Conservation (phyloP, 2,113 vertebrate genomes). For the Thermophis baileyi region DNA sequence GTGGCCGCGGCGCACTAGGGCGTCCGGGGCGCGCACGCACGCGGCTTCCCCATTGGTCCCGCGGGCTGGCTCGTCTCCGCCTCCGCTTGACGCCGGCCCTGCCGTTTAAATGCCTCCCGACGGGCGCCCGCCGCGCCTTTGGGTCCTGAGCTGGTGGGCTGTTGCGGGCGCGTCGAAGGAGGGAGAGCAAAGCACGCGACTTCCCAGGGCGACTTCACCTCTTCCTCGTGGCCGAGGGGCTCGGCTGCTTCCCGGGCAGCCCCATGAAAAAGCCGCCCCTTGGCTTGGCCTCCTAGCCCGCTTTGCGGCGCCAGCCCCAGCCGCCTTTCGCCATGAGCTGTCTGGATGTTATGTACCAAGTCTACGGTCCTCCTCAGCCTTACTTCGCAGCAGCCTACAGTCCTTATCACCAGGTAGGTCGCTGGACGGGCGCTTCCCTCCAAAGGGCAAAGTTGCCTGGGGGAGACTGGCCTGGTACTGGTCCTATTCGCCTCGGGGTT, state of each 20-base stretch:
- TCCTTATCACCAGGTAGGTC: conserved; percentile 88
- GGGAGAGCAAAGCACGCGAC: background rate
- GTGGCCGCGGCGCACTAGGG: background rate
- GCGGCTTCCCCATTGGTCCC: conserved; percentile 15
- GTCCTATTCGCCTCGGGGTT: background rate
- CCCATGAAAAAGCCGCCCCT: conserved; percentile 63
- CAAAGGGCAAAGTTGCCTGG: background rate
- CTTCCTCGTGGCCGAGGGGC: conserved; percentile 24
- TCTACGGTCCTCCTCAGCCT: conserved; percentile 88
- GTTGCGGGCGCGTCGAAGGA: background rate
- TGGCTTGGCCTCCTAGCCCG: conserved; percentile 40
- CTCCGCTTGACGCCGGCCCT: background rate
- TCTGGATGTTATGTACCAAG: conserved; percentile 98
- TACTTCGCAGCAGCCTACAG: conserved; percentile 87
- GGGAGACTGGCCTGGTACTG: background rate
- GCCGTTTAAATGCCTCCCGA: conserved; percentile 52
- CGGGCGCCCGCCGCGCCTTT: background rate
- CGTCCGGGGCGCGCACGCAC: background rate
- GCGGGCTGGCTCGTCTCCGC: background rate
- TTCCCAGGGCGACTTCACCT: conserved; percentile 31
- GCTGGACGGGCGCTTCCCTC: background rate
- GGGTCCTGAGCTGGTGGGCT: conserved; percentile 11
- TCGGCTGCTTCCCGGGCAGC: background rate
- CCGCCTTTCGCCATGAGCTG: conserved; percentile 91
- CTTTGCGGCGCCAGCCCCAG: conserved; percentile 60